Evolutionary conservation across 2,113 vertebrate species (phyloP), one percentile per base, ranked within the genome.

Genomic region (Leuciscus idus): DNA sequence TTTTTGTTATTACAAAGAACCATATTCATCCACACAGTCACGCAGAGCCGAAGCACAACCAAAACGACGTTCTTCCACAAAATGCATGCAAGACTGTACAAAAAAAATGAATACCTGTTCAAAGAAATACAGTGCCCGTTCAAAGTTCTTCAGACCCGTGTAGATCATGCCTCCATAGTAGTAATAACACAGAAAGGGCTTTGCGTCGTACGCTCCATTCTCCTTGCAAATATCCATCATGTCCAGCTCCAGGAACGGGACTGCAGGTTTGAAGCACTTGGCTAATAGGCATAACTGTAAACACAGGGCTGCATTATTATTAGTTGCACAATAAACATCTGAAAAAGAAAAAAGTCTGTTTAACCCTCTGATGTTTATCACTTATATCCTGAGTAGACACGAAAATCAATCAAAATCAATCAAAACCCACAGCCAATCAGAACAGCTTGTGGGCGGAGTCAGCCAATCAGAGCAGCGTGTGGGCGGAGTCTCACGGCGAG

Each of bases 171-270:
- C 98, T 68, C 98, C 98, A 43, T 99, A 99, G 91, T 99, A 99
- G 94, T 99, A 99, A 92, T 98, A 99, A 94, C 98, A 99, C 92
- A 99, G 93, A 95, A 99, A 99, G 95, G 98, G 98, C 95, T 97
- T 99, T 83, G 98, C 98, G 84, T 99, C 98, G n/a, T 98, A 99
- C 68, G 98, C 97, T 72, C 98, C 98, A 26, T 99, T 99, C 92
- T 99, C 98, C 93, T 99, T 99, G 94, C 98, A 99, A 93, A 99
- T 99, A 94, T 99, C 98, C 97, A 99, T 99, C 98, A 99, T 99
- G 93, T 99, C 98, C 94, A 99, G 94, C 83, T 99, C 98, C 94
- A 99, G 94, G 94, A 98, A 99, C 2, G 97, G 97, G 84, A 99
- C 96, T 68, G 95, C 97, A 57, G 98, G 98, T 93, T 99, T 99